Evolutionary conservation across 2,113 vertebrate genomes (phyloP), one percentile per base, ranked within the genome.

Genomic region (Cephalopholis sonnerati): DNA sequence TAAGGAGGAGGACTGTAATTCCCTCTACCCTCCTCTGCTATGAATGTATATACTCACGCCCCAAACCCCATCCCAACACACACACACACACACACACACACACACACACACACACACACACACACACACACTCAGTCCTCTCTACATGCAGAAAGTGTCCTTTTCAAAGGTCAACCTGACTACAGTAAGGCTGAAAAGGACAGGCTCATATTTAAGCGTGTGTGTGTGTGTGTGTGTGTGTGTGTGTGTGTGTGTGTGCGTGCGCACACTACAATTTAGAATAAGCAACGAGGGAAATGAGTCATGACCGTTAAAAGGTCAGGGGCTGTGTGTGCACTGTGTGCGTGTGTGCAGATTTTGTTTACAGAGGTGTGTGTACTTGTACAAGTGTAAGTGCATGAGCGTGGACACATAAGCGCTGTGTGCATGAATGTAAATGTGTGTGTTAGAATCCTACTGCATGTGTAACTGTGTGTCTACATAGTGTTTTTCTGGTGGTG

Each of bases 81-180:
- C n/a, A n/a, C n/a, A n/a, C n/a, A n/a, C n/a, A n/a, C n/a, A 62
- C 32, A 59, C 27, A 58, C 55, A 27, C 57, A 59, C 25, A 59
- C 57, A 41, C 61, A n/a, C 61, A 63, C 61, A 32, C 58, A 61
- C 58, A 61, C 58, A 61, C 58, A 36, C 13, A 62, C 59, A 62
- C 29, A 61, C 29, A 18, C 67, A 67, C 58, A 72, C 55, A 63
- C 54, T 29, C 79, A n/a, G 41, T 59, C 75, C 68, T 84, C 53
- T 85, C 57, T 32, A 41, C 78, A 82, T 84, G 81, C 81, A 75
- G 27, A 67, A 51, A 41, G 55, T 57, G 68, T 87, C 77, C 73
- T 84, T 46, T 81, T 36, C 20, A 84, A 87, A 88, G 82, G 86
- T 88, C 82, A 74, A 22, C 25, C 36, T 81, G 57, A 69, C 74